Percentiles rank a stretch among this genome's conserved stretches.
These are phyloP conservation scores for Kryptolebias ocellatus DNA, from an alignment of 2,797 vertebrate species.

Conservation along the genomic window DNA sequence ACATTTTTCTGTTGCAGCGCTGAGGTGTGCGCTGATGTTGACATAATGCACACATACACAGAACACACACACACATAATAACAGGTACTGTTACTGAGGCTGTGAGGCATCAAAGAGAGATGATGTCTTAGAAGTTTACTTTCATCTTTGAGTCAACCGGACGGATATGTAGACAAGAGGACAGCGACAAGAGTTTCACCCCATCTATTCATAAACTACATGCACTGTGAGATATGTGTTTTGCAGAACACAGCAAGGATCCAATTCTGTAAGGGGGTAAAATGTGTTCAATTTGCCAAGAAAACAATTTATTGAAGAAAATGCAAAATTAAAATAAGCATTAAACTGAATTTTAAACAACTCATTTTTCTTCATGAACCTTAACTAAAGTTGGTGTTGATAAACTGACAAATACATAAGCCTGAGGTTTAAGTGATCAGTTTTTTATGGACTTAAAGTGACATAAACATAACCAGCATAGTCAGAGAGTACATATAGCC, in stretches of 20 bases:
- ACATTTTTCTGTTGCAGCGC: constrained; percentile 59
- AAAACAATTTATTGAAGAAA: not conserved
- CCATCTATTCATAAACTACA: not conserved
- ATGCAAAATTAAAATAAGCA: not conserved
- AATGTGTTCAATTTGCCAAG: constrained; percentile 27
- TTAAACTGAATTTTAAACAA: not conserved
- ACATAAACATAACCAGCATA: too few relatives aligned
- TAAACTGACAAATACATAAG: too few relatives aligned
- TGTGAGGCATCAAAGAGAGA: constrained; percentile 56
- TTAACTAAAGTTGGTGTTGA: not conserved
- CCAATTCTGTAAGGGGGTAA: constrained; percentile 26
- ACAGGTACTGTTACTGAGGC: constrained; percentile 37
- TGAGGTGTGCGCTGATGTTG: constrained; percentile 47
- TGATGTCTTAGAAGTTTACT: constrained; percentile 57
- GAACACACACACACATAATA: constrained; percentile 26
- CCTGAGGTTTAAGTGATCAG: too few relatives aligned
- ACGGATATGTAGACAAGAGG: constrained; percentile 47
- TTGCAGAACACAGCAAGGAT: constrained; percentile 50
- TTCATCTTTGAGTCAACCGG: constrained; percentile 62
- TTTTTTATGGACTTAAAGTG: too few relatives aligned
- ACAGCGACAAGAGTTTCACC: constrained; percentile 13
- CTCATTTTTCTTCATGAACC: not conserved
- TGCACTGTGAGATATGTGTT: constrained; percentile 49
- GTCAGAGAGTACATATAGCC: too few relatives aligned
- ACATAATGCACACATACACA: constrained; percentile 42